Evolutionary conservation across 2,797 vertebrate species (phyloP).

Genomic region (Pseudochirops cupreus): DNA sequence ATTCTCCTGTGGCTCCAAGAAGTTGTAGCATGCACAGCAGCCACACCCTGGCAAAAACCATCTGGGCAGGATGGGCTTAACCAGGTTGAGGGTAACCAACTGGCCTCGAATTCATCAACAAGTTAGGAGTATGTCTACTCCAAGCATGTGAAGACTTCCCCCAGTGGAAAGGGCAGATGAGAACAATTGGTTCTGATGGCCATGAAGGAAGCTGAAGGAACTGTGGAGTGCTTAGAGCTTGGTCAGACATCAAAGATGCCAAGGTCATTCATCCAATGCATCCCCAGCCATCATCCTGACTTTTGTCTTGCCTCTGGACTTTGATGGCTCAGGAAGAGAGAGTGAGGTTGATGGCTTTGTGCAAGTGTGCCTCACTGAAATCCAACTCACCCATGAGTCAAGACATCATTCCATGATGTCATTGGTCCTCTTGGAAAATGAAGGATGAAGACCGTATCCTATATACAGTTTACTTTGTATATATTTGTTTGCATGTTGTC

Average conservation of each 20-base stretch:
- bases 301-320: background rate
- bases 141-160: background rate
- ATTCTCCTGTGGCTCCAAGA: background rate
- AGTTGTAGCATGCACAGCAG: background rate
- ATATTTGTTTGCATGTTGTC: background rate
- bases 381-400: background rate
- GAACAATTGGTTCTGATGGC: background rate
- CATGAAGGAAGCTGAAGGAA: background rate
- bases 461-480: background rate
- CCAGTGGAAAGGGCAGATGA: background rate
- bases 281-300: background rate
- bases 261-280: background rate
- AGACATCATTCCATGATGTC: background rate
- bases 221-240: background rate
- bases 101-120: background rate
- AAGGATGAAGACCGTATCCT: background rate
- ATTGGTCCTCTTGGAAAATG: background rate
- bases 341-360: background rate
- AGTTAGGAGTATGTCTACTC: background rate
- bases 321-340: background rate
- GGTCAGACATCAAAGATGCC: no score
- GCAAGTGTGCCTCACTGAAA: background rate
- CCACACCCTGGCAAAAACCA: background rate
- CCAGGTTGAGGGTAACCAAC: background rate
- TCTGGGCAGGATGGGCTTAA: background rate